Conservation (phyloP, 2,888 invertebrate genomes). For the Netelia fuscicornis region DNA sequence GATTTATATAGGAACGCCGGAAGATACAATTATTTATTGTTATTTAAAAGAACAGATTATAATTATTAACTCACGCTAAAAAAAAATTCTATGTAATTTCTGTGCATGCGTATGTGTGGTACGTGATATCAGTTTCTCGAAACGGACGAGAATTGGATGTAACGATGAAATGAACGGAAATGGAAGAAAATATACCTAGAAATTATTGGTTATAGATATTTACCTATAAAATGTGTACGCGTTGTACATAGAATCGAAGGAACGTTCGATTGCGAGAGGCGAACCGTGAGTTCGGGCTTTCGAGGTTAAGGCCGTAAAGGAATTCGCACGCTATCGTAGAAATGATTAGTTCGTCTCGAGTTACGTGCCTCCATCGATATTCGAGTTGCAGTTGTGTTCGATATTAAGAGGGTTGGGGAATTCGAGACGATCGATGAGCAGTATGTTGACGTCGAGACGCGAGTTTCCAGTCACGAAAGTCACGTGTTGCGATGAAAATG, state of each 20-base stretch:
- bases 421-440: constrained; percentile 42
- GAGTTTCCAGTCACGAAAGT: constrained; percentile 26
- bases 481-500: not conserved
- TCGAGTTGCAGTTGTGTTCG: not conserved
- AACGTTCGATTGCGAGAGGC: not conserved
- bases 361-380: constrained; percentile 7
- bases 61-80: too few relatives aligned
- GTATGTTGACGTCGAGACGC: constrained; percentile 36
- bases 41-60: too few relatives aligned
- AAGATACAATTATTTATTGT: too few relatives aligned
- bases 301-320: constrained; percentile 68
- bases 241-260: not conserved
- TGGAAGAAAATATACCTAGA: not conserved
- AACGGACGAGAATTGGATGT: not conserved
- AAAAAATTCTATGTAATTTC: not conserved
- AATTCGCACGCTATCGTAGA: constrained; percentile 61
- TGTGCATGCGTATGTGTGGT: not conserved
- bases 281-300: not conserved
- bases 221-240: not conserved
- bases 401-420: not conserved
- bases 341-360: constrained; percentile 59
- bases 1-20: too few relatives aligned
- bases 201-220: not conserved
- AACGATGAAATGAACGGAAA: not conserved
- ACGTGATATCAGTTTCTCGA: not conserved